Evolutionary conservation across 1,140 invertebrate genomes (phyloP).

Genomic region (Adelges cooleyi): DNA sequence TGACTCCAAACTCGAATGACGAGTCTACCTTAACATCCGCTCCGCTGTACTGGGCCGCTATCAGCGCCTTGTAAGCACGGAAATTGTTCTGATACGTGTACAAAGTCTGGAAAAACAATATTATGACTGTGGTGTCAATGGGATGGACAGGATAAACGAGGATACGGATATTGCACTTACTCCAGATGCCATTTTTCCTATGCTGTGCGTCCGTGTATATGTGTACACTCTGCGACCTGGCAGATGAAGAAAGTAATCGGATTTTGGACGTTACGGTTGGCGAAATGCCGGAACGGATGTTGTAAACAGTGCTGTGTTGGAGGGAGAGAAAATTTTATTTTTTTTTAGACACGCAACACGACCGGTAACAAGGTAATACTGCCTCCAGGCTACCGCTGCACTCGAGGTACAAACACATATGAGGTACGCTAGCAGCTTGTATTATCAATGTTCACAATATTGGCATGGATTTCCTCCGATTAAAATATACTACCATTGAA

Average conservation of each 20-base stretch:
- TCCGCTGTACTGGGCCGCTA: conserved; percentile 89
- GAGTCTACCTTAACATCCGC: conserved; percentile 70
- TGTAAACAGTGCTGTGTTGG: no score
- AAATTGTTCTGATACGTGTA: conserved; percentile 95
- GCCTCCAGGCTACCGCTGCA: background rate
- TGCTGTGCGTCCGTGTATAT: background rate
- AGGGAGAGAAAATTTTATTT: no score
- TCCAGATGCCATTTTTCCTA: conserved; percentile 9
- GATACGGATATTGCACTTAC: conserved; percentile 19
- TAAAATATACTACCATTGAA: no score
- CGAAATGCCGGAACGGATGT: background rate
- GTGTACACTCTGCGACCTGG: background rate
- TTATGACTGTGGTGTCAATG: background rate
- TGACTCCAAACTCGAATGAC: conserved; percentile 85
- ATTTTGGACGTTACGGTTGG: background rate
- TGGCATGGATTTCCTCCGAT: no score
- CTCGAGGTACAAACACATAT: no score
- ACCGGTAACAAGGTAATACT: background rate
- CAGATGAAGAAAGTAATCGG: background rate
- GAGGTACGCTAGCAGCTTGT: no score
- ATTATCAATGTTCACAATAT: no score
- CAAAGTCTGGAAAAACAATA: conserved; percentile 47
- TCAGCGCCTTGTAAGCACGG: conserved; percentile 82
- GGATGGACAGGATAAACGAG: conserved; percentile 8
- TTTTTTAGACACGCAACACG: no score